Percentiles rank a stretch among this genome's conserved stretches.
Evolutionary conservation across 2,888 invertebrate genomes (phyloP).

Genomic region (Archaeoteleia sp.): DNA sequence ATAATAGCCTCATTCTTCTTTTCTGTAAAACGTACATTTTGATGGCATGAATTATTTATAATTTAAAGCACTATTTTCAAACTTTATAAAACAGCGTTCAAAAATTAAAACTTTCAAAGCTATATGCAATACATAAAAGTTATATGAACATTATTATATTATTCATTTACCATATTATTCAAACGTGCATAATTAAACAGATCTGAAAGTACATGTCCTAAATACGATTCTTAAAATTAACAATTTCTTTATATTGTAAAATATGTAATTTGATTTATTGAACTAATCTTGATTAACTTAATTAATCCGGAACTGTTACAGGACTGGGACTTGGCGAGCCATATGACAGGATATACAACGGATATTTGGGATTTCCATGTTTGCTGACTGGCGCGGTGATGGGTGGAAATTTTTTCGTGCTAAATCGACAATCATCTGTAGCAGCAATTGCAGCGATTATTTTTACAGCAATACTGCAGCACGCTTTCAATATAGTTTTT

Average conservation of each 20-base stretch:
- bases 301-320: conserved; percentile 43
- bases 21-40: too few relatives aligned
- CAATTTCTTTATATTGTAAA: background rate
- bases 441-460: conserved; percentile 68
- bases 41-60: too few relatives aligned
- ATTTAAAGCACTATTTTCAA: too few relatives aligned
- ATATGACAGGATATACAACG: conserved; percentile 67
- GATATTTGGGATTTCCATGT: conserved; percentile 75
- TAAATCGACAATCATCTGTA: conserved; percentile 69
- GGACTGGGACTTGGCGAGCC: conserved; percentile 62
- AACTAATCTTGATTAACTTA: background rate
- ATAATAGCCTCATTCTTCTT: too few relatives aligned
- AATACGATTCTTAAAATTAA: too few relatives aligned
- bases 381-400: conserved; percentile 72
- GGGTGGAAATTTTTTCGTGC: conserved; percentile 72
- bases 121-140: too few relatives aligned
- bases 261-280: background rate
- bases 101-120: too few relatives aligned
- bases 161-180: too few relatives aligned
- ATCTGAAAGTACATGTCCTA: too few relatives aligned
- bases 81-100: too few relatives aligned
- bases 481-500: conserved; percentile 62
- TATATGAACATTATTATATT: too few relatives aligned
- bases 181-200: too few relatives aligned
- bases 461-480: conserved; percentile 70